Percentiles rank a stretch among this genome's conserved stretches.
Conservation (phyloP, 2,797 vertebrate species). For the Ambastaia sidthimunki region DNA sequence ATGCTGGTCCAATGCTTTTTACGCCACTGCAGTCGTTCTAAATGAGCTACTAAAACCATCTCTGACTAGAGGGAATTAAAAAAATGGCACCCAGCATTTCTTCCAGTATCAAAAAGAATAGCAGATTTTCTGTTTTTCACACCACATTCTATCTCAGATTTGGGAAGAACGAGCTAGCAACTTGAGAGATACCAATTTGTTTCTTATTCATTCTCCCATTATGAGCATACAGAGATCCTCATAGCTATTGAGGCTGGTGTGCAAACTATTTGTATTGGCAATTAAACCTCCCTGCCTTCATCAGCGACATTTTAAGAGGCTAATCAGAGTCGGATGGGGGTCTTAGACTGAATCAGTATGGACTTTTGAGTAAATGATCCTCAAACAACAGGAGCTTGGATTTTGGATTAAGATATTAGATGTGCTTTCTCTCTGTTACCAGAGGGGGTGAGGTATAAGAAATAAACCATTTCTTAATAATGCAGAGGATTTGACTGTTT, state of each 20-base stretch:
- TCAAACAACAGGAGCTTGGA: slow-evolving; percentile 1
- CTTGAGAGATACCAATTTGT: slow-evolving; percentile 26
- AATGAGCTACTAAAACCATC: slow-evolving; percentile 63
- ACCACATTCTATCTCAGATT: slow-evolving; percentile 10
- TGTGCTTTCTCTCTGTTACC: not conserved
- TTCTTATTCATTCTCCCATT: slow-evolving; percentile 29
- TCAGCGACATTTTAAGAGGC: slow-evolving; percentile 61
- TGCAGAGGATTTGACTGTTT: not conserved
- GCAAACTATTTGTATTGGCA: slow-evolving; percentile 65
- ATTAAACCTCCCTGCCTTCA: slow-evolving; percentile 68
- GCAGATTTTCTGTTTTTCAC: slow-evolving; percentile 24
- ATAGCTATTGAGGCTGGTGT: slow-evolving; percentile 62
- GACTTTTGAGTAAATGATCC: slow-evolving; percentile 14
- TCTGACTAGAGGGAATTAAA: slow-evolving; percentile 61
- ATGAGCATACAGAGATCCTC: slow-evolving; percentile 34
- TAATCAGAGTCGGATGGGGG: slow-evolving; percentile 49
- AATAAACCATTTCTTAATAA: not conserved
- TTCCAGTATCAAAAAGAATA: slow-evolving; percentile 43
- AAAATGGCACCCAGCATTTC: slow-evolving; percentile 52
- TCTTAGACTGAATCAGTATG: slow-evolving; percentile 51
- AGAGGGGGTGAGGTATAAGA: not conserved
- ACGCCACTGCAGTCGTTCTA: slow-evolving; percentile 65
- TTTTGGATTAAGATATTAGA: slow-evolving; percentile 21
- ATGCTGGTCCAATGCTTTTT: slow-evolving; percentile 49
- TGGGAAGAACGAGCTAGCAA: slow-evolving; percentile 7